Evolutionary conservation across 2,888 invertebrate species (phyloP).

Genomic region (Nasonovia ribisnigri): DNA sequence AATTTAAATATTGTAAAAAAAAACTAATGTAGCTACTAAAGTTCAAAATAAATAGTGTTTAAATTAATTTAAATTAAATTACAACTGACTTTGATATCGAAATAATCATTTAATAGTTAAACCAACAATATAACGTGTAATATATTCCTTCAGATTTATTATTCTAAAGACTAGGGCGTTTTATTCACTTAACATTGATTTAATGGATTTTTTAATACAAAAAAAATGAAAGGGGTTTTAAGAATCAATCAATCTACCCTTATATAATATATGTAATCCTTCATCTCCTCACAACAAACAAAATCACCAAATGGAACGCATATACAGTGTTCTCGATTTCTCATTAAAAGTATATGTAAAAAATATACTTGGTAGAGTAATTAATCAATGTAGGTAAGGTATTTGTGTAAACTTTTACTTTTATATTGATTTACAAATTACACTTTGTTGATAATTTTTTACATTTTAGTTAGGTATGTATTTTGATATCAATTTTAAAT

Average conservation of each 20-base stretch:
- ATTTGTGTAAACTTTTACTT: not conserved
- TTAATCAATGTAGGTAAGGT: constrained; percentile 2
- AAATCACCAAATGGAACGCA: constrained; percentile 40
- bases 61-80: not conserved
- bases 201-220: constrained; percentile 35
- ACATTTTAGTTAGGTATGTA: not conserved
- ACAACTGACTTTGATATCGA: not conserved
- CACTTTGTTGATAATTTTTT: not conserved
- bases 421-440: constrained; percentile 19
- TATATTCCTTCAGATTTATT: not conserved
- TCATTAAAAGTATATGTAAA: constrained; percentile 8
- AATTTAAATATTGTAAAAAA: not conserved
- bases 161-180: constrained; percentile 31
- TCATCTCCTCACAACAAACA: constrained; percentile 14
- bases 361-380: not conserved
- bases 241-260: constrained; percentile 63
- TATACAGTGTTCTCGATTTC: not conserved
- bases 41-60: not conserved
- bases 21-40: not conserved
- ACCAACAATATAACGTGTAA: not conserved
- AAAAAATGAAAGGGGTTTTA: constrained; percentile 43
- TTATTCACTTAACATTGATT: constrained; percentile 30
- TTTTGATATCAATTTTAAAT: not conserved
- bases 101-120: constrained; percentile 8
- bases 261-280: constrained; percentile 29